Conservation (phyloP, 2,888 invertebrate genomes). For the Eupithecia abbreviata region DNA sequence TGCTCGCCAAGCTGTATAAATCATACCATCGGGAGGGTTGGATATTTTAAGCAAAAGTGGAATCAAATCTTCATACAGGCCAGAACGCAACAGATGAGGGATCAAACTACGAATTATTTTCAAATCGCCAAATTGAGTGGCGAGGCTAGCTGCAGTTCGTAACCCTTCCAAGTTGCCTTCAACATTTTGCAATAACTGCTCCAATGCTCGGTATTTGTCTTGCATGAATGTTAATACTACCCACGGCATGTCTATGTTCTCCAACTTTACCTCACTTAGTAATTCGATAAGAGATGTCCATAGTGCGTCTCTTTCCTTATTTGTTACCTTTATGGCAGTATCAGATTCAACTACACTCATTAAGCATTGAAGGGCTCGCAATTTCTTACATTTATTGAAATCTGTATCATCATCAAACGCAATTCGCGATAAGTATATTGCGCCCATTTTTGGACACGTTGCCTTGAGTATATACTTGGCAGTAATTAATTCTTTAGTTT, state of each 20-base stretch:
- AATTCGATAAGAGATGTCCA: conserved; percentile 76
- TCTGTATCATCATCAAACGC: conserved; percentile 78
- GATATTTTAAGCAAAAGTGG: conserved; percentile 69
- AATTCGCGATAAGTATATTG: conserved; percentile 78
- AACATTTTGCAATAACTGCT: conserved; percentile 68
- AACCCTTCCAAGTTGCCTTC: conserved; percentile 67
- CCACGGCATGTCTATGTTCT: conserved; percentile 79
- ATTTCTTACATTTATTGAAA: conserved; percentile 75
- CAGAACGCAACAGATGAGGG: conserved; percentile 63
- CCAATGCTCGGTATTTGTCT: conserved; percentile 71
- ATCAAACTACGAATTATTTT: conserved; percentile 64
- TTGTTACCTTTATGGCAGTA: conserved; percentile 75
- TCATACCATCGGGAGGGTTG: conserved; percentile 63
- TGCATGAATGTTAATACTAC: conserved; percentile 72
- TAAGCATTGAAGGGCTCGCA: conserved; percentile 78
- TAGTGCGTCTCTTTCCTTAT: conserved; percentile 68
- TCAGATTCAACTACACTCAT: conserved; percentile 78
- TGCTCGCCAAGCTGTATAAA: conserved; percentile 73
- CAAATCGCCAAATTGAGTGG: conserved; percentile 63
- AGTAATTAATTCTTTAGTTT: conserved; percentile 69
- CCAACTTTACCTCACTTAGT: conserved; percentile 70
- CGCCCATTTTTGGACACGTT: conserved; percentile 80
- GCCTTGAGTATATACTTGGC: conserved; percentile 80
- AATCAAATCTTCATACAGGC: conserved; percentile 71
- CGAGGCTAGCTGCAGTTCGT: conserved; percentile 68